phyloP scores from a whole-genome alignment of 2,113 vertebrate species.

The Coturnix japonica region DNA sequence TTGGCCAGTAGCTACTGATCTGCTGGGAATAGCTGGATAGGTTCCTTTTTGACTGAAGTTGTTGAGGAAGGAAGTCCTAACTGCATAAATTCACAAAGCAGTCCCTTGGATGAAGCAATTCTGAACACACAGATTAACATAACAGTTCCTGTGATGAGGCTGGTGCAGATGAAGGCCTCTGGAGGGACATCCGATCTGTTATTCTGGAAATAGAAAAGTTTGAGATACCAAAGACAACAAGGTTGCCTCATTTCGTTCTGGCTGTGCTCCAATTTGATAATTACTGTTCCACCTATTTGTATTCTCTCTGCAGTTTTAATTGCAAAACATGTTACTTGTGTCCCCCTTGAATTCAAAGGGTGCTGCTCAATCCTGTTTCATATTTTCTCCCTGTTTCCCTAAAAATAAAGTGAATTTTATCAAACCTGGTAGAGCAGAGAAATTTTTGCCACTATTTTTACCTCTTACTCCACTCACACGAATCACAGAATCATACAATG shows the following conservation, averaged over 20 bases:
- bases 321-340: background rate
- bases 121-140: background rate
- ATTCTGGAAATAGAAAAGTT: background rate
- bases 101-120: background rate
- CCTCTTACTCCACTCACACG: background rate
- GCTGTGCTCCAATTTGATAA: constrained; percentile 30
- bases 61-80: background rate
- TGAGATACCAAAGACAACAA: background rate
- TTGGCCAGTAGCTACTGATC: background rate
- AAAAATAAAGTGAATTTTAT: background rate
- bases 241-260: constrained; percentile 3
- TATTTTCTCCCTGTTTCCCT: background rate
- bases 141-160: background rate
- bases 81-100: background rate
- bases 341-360: background rate
- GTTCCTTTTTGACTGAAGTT: background rate
- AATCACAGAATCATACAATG: too few species aligned
- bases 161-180: background rate
- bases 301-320: background rate
- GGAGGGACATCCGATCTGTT: background rate
- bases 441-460: background rate
- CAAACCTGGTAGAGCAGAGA: background rate
- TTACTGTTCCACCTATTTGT: constrained; percentile 7
- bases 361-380: accelerated
- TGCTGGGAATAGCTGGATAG: background rate